Evolutionary conservation across 2,888 invertebrate species (phyloP), one percentile per base, ranked within the genome.

Genomic region (Ophion costatus): DNA sequence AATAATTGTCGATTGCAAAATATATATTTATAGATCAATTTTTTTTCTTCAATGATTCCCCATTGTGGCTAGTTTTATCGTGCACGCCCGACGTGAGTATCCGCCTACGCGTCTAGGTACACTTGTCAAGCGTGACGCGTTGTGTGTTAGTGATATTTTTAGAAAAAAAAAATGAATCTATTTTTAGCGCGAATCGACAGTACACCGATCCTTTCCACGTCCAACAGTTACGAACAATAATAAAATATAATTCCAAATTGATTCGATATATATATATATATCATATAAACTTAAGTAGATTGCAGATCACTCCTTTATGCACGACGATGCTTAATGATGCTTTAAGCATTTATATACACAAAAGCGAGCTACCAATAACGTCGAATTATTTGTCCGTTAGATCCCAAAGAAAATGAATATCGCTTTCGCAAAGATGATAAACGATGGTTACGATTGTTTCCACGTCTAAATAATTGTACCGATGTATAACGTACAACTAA

Each of bases 281-380:
- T 73, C 79, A 79, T 80, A 83, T 86, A 84, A 90, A 91, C 90
- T 92, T 92, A 92, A 93, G 93, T 92, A 93, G 90, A 91, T 91
- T 92, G 92, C 91, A 92, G 91, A 92, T 92, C 91, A 92, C 90
- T 90, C 88, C 90, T 86, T 87, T 80, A 82, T 88, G 86, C 85
- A 87, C 88, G 86, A 73, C 76, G 82, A 86, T 86, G 86, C 84
- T 86, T 84, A 69, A 74, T 81, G 87, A 87, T 88, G 88, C 86
- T 85, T 89, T 81, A 88, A 89, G 85, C 89, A 89, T 84, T 33
- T 85, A 82, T 88, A 86, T 90, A 91, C 90, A 86, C 88, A 89
- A 88, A 87, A 87, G 85, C 88, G 88, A 88, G 86, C 84, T 86
- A 89, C 86, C 83, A 74, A 85, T 82, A 81, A 86, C 82, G 22